Conservation (phyloP, 2,797 vertebrate genomes). For the Sebastes oblongus region DNA sequence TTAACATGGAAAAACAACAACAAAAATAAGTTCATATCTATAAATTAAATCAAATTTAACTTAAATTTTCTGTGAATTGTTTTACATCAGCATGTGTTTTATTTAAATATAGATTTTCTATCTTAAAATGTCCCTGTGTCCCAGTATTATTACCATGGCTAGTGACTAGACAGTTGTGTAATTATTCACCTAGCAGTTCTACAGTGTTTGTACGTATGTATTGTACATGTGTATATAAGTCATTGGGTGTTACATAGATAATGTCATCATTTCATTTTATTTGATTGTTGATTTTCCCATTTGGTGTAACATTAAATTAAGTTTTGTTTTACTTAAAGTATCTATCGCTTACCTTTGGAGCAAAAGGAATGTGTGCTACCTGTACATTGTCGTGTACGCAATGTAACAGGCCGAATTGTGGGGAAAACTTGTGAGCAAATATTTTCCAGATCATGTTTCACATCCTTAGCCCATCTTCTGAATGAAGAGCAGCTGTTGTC, state of each 20-base stretch:
- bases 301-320: background rate
- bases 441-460: too few relatives aligned
- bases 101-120: background rate
- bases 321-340: background rate
- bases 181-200: background rate
- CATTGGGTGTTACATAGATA: background rate
- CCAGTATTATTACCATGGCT: background rate
- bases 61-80: too few relatives aligned
- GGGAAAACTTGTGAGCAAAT: too few relatives aligned
- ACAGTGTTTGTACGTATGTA: background rate
- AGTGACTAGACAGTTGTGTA: background rate
- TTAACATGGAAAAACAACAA: background rate
- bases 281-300: background rate
- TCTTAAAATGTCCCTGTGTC: background rate
- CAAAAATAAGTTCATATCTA: too few relatives aligned
- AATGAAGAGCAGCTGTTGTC: slow-evolving; percentile 50
- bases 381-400: too few relatives aligned
- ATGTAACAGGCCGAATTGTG: too few relatives aligned
- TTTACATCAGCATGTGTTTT: background rate
- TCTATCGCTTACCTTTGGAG: slow-evolving; percentile 34
- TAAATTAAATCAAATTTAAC: too few relatives aligned
- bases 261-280: rapidly evolving
- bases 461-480: background rate
- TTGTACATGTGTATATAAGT: background rate
- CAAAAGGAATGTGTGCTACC: slow-evolving; percentile 11